Base-by-base conservation (phyloP, 2,888 invertebrate genomes). In the Melipona beecheii region DNA sequence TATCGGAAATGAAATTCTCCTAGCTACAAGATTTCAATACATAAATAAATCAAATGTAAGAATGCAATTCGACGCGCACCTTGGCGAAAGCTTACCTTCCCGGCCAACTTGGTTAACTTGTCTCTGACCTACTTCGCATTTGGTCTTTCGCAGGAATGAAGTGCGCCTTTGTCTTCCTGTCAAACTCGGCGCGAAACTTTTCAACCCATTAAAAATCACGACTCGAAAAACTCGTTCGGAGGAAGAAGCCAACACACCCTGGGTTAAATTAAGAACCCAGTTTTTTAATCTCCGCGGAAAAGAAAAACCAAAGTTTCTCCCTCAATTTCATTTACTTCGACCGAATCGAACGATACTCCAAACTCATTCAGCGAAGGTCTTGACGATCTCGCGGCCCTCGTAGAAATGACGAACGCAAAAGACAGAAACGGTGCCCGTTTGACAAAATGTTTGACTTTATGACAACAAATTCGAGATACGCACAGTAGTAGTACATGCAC, bases 371-470 rank as follows among this genome's bases (percentile, higher is more conserved):
- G 24, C 2, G 60, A 17, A 19, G 24, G 17, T 17, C 24, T 27
- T 17, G 9, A 60, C 27, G 0, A 24, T 9, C 27, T 17, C 15
- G 36, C 6, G 17, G 9, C 27, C 9, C 9, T 17, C 19, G 17
- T 36, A 9, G 36, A 27, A 17, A 27, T 13, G 15, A 21, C 31
- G 6, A 31, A 27, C 43, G n/a, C 43, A 17, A 70, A 27, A 79
- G 24, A 49, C 49, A 43, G 19, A 36, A 36, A 70, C 19, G 6
- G 27, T 65, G 43, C 49, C 27, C 31, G 9, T 56, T 52, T 49
- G 75, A 21, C 52, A 58, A 72, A 83, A 69, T 13, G 43, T 43
- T 43, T 43, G 24, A 70, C 71, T 84, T 85, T 81, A 81, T 75
- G 56, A 4, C 58, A 50, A 66, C 15, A 71, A 49, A 75, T 24